Base-by-base conservation (phyloP, 1,140 invertebrate species). In the Kradibia gibbosae region DNA sequence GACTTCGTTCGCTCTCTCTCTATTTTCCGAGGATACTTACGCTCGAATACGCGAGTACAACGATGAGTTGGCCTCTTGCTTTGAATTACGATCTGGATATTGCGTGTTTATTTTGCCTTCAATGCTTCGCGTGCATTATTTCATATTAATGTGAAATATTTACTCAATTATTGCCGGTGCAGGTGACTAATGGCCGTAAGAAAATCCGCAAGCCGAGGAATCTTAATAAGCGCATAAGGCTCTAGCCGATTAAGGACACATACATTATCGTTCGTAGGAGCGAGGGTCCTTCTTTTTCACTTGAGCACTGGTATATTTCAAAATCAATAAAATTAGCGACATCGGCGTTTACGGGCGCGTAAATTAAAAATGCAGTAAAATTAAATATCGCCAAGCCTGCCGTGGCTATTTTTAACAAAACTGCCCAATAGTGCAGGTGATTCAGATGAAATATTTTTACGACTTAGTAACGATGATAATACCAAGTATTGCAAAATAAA, bases 281-380 rank as follows among this genome's bases (percentile, higher is more conserved):
- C 53, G 50, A 57, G 62, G 50, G 74, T 73, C 73, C 50, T 80
- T n/a, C n/a, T 53, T 53, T 80, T 50, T 15, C n/a, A 48, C 48
- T 55, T 50, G 50, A 80, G 62, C 39, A 67, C 39, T 71, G 55
- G 70, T 81, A 55, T 75, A 81, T 75, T 75, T 20, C 20, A 55
- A 65, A 67, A 81, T 75, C 28, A 75, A 81, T 81, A 81, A 81
- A 81, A 75, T 81, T 65, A 81, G 79, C 50, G 79, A 67, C 34
- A 53, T 36, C 7, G 31, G 25, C 39, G 71, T 81, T 81, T 81
- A 81, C 67, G 42, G 79, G 45, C 31, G 4, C 36, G 48, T 81
- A 81, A 81, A 81, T 81, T 75, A 42, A 36, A 20, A 11, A 45
- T 48, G 79, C 15, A 67, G 71, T 75, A 81, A 67, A 75, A 67